phyloP scores from a whole-genome alignment of 2,888 invertebrate species.

The Cenopis cana region DNA sequence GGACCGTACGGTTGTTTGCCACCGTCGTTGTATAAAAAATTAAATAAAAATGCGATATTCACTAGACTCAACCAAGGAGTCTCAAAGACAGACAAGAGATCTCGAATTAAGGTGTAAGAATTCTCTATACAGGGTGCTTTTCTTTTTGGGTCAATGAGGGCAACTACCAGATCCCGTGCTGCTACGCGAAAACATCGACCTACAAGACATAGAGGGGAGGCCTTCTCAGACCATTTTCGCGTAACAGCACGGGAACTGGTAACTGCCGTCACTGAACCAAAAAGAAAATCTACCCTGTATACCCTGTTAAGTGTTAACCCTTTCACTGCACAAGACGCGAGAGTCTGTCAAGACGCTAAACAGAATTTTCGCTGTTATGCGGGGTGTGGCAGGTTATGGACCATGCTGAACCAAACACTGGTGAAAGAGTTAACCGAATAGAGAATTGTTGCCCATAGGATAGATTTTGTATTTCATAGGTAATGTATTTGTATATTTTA shows the following conservation, averaged over 20 bases:
- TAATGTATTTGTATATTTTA: conserved; percentile 37
- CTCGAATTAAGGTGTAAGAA: conserved; percentile 37
- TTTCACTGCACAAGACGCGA: neutral
- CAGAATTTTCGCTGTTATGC: neutral
- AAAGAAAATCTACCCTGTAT: too few species aligned
- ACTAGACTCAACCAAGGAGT: conserved; percentile 4
- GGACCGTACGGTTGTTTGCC: too few species aligned
- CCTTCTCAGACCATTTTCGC: too few species aligned
- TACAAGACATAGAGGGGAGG: too few species aligned
- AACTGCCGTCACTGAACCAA: too few species aligned
- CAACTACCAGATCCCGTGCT: too few species aligned
- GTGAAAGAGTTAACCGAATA: conserved; percentile 9
- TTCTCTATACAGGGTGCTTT: too few species aligned
- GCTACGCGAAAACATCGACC: too few species aligned
- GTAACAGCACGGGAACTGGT: too few species aligned
- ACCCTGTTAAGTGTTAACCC: neutral
- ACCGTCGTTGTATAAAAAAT: neutral
- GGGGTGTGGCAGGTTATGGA: neutral
- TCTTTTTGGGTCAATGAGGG: too few species aligned
- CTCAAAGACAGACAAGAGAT: conserved; percentile 29
- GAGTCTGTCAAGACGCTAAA: too few species aligned
- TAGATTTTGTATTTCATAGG: conserved; percentile 40
- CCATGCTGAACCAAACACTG: neutral
- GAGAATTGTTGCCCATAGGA: conserved; percentile 32
- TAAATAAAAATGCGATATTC: neutral